Evolutionary conservation across 37 sponge, comb jelly and placozoan species (phyloP).

Genomic region (Haliclona indistincta): DNA sequence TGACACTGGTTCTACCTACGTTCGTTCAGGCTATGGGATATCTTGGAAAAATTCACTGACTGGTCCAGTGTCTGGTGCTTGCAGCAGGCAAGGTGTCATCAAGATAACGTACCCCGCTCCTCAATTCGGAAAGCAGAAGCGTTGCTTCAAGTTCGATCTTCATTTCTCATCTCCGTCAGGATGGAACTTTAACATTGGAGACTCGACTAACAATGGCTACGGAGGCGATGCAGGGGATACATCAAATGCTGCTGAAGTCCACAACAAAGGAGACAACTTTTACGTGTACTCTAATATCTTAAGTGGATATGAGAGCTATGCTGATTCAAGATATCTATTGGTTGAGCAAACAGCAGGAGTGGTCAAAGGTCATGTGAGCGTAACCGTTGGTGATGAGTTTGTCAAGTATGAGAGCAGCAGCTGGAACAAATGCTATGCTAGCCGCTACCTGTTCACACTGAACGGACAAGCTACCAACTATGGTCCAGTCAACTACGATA

Average conservation of each 20-base stretch:
- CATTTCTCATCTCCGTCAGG: no score
- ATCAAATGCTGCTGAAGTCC: conserved; percentile 41
- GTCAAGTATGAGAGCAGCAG: no score
- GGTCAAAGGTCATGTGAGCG: no score
- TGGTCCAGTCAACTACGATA: no score
- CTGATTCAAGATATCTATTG: background rate
- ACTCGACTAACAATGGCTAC: conserved; percentile 14
- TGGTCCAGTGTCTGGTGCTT: background rate
- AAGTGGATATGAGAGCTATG: conserved; percentile 11
- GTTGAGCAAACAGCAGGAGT: background rate
- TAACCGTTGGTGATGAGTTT: no score
- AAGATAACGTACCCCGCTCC: conserved; percentile 5
- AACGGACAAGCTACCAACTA: no score
- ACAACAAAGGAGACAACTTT: background rate
- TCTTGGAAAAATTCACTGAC: background rate
- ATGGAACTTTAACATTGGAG: no score
- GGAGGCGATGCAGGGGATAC: conserved; percentile 26
- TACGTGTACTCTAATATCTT: conserved; percentile 10
- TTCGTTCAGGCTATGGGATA: background rate
- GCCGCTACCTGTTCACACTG: no score
- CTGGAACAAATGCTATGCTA: no score
- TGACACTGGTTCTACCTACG: background rate
- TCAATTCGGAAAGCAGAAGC: no score
- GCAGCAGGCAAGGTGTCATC: conserved; percentile 1
- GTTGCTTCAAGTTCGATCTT: no score